phyloP scores from a whole-genome alignment of 1,140 invertebrate genomes.

The Formica exsecta region DNA sequence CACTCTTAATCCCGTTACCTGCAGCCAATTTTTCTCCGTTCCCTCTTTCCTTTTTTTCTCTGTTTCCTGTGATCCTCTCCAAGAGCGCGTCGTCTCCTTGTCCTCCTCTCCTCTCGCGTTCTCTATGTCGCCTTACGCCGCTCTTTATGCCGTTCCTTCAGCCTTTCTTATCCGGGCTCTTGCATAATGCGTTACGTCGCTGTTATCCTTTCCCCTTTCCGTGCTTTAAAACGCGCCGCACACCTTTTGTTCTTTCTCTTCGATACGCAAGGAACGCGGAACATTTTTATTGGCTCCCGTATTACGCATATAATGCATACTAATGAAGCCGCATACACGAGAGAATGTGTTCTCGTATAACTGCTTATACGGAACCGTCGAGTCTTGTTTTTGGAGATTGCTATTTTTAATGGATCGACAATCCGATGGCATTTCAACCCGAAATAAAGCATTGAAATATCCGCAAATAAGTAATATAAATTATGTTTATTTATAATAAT shows the following conservation, averaged over 20 bases:
- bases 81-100: not conserved
- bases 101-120: not conserved
- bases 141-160: slow-evolving; percentile 15
- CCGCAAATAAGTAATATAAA: not conserved
- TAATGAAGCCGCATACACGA: not conserved
- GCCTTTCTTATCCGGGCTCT: slow-evolving; percentile 35
- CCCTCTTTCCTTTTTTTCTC: slow-evolving; percentile 10
- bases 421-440: not conserved
- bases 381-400: not conserved
- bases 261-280: slow-evolving; percentile 24
- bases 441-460: not conserved
- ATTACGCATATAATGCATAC: slow-evolving; percentile 26
- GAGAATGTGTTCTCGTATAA: not conserved
- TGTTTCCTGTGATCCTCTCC: slow-evolving; percentile 40
- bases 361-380: not conserved
- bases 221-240: slow-evolving; percentile 13
- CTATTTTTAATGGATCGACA: not conserved
- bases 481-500: not conserved
- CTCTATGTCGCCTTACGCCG: slow-evolving; percentile 29
- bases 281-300: slow-evolving; percentile 20
- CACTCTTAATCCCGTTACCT: slow-evolving; percentile 85
- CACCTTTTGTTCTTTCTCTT: slow-evolving; percentile 30
- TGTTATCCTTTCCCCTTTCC: slow-evolving; percentile 17
- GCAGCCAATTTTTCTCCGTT: slow-evolving; percentile 82
- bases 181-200: slow-evolving; percentile 37